These are phyloP conservation scores for Dasyornis broadbenti DNA, from an alignment of 2,113 vertebrate genomes.

Conservation along the genomic window DNA sequence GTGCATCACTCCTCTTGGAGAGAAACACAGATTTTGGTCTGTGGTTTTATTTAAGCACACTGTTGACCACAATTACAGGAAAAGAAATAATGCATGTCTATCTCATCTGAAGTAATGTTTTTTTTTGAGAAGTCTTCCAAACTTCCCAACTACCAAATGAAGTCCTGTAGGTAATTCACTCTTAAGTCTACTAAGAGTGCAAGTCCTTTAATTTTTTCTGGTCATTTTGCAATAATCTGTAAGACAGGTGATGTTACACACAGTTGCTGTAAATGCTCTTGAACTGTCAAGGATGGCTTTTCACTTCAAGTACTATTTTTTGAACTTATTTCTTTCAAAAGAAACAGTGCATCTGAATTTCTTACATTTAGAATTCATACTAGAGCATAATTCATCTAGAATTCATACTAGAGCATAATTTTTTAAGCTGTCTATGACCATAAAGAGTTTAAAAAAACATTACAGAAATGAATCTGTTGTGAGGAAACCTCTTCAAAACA, in stretches of 20 bases:
- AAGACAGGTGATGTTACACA: neutral
- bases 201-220: neutral
- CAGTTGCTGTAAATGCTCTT: neutral
- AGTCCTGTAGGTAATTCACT: neutral
- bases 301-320: neutral
- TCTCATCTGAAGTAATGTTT: neutral
- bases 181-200: neutral
- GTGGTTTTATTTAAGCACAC: neutral
- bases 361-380: neutral
- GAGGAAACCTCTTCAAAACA: neutral
- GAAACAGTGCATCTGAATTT: neutral
- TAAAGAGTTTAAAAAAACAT: neutral
- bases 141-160: neutral
- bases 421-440: neutral
- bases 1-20: neutral
- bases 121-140: neutral
- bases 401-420: neutral
- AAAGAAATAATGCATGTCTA: neutral
- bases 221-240: neutral
- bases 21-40: neutral
- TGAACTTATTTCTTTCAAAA: neutral
- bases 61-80: neutral
- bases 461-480: neutral
- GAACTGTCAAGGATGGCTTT: neutral
- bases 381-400: neutral